These are phyloP conservation scores for Passer montanus DNA, from an alignment of 2,113 vertebrate species.

Conservation along the genomic window DNA sequence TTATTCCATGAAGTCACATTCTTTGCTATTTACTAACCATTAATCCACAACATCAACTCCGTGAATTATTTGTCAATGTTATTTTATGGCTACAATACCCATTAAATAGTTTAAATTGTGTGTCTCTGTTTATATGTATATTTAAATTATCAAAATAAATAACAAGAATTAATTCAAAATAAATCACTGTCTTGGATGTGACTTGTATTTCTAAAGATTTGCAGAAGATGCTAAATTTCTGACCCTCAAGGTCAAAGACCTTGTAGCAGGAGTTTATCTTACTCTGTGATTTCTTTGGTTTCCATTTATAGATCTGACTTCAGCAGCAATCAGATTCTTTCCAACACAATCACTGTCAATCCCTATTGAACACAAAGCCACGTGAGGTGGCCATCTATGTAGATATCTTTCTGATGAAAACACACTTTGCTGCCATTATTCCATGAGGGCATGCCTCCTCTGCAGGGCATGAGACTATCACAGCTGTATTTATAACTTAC, in stretches of 20 bases:
- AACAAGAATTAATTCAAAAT: background rate
- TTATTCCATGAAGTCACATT: background rate
- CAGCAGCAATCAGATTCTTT: background rate
- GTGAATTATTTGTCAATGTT: background rate
- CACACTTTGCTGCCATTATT: background rate
- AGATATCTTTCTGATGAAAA: background rate
- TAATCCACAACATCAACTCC: background rate
- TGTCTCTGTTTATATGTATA: background rate
- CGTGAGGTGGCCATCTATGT: background rate
- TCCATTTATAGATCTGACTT: background rate
- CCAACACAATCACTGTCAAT: background rate
- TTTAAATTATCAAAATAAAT: background rate
- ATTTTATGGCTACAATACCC: background rate
- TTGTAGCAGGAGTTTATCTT: background rate
- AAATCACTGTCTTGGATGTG: background rate
- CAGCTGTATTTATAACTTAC: background rate
- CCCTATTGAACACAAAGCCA: background rate
- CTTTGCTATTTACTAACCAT: background rate
- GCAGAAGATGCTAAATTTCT: background rate
- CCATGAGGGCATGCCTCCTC: background rate
- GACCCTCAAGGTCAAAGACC: background rate
- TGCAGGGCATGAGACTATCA: background rate
- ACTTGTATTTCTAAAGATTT: background rate
- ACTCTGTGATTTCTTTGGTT: background rate
- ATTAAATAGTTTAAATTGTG: background rate